These are phyloP conservation scores for Zhengitettix transpicula DNA, from an alignment of 2,888 invertebrate genomes.

Conservation along the genomic window DNA sequence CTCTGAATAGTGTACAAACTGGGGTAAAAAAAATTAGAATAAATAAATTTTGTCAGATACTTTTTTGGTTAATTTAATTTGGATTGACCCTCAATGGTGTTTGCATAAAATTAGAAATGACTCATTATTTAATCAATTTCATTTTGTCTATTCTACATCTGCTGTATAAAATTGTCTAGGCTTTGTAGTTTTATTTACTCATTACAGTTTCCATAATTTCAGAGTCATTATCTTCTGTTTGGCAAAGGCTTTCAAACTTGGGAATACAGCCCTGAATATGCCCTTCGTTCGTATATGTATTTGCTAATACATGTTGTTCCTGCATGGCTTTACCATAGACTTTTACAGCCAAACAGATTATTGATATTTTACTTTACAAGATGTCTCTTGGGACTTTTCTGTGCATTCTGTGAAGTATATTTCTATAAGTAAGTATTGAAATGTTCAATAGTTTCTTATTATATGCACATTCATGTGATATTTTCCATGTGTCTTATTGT, in stretches of 20 bases:
- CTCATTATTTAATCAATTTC: too few relatives aligned
- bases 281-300: slow-evolving; percentile 88
- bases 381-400: slow-evolving; percentile 60
- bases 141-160: too few relatives aligned
- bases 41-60: too few relatives aligned
- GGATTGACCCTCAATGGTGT: too few relatives aligned
- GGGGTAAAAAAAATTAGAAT: too few relatives aligned
- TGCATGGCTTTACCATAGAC: slow-evolving; percentile 57
- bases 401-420: slow-evolving; percentile 73
- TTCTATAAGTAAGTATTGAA: slow-evolving; percentile 69
- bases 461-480: neutral
- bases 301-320: slow-evolving; percentile 79
- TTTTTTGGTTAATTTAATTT: too few relatives aligned
- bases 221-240: slow-evolving; percentile 63
- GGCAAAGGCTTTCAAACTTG: slow-evolving; percentile 94
- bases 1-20: too few relatives aligned
- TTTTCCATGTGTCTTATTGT: slow-evolving; percentile 16
- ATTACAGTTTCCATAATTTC: slow-evolving; percentile 15
- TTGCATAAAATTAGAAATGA: too few relatives aligned
- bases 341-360: slow-evolving; percentile 63
- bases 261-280: slow-evolving; percentile 95
- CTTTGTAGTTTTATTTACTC: too few relatives aligned
- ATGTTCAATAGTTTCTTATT: neutral
- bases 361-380: slow-evolving; percentile 78
- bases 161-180: too few relatives aligned